A percentile compares a stretch with the other conserved stretches of the same genome.
phyloP scores from a whole-genome alignment of 2,113 vertebrate species.

The Muntiacus reevesi region DNA sequence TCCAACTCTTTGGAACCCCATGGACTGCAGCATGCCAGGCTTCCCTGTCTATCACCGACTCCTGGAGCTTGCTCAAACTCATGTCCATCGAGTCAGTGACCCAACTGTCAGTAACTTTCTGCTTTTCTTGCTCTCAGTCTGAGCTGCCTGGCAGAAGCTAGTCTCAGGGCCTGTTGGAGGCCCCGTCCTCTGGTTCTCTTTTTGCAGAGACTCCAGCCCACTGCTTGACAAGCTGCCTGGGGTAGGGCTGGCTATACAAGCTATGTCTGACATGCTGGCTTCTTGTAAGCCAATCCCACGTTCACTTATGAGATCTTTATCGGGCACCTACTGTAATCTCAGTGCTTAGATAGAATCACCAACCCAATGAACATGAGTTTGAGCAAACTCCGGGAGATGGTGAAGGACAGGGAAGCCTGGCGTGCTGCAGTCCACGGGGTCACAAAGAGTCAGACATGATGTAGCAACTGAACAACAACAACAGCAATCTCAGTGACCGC shows the following conservation, averaged over 20 bases:
- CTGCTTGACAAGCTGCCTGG: not conserved
- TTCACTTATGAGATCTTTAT: not conserved
- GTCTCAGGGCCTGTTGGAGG: not conserved
- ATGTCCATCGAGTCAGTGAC: not conserved
- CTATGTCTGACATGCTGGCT: not conserved
- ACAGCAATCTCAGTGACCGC: not conserved
- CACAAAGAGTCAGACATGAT: rapidly evolving
- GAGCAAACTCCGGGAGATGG: not conserved
- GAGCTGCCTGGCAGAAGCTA: not conserved
- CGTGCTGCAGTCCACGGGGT: not conserved
- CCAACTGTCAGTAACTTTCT: not conserved
- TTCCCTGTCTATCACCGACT: not conserved
- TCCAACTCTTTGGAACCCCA: not conserved
- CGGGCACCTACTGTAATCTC: not conserved
- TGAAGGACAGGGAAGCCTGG: not conserved
- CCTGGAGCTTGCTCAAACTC: not conserved
- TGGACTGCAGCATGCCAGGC: not conserved
- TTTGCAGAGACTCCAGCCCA: too few relatives aligned
- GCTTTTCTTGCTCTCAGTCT: not conserved
- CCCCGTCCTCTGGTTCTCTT: not conserved
- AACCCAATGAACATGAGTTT: not conserved
- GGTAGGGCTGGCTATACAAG: not conserved
- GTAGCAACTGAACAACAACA: not conserved
- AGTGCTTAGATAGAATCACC: not conserved
- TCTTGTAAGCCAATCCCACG: not conserved